Base-by-base conservation (phyloP, 2,797 vertebrate genomes). In the Echeneis naucrates region DNA sequence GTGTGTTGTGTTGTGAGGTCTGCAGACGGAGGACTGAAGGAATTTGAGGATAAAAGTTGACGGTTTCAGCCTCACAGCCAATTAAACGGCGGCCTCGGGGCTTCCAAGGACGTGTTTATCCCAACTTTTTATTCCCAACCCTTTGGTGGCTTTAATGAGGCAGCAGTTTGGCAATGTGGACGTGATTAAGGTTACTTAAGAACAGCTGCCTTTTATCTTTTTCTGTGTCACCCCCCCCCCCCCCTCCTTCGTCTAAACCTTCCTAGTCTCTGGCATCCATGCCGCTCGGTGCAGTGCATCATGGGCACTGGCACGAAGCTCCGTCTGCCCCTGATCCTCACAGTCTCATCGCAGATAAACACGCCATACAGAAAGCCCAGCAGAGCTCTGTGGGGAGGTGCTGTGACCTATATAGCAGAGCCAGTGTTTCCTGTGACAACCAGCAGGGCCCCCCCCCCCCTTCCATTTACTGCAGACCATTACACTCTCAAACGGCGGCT, bases 381-480 rank as follows among this genome's bases (percentile, higher is more conserved):
- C 68, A 81, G 65, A 83, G 79, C 72, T 37, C 56, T 8, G 53
- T 8, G 72, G 32, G 26, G 66, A 74, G n/a, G 80, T 1, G 52
- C 5, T 5, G 66, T 90, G 90, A 91, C 90, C 90, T 90, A 90
- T 50, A 89, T 90, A 83, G 51, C 2, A 0, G 12, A 40, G 68
- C 60, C 13, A 80, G 51, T 8, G 55, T 57, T 72, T 5, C 68
- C 45, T 0, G 35, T 21, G 5, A 40, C 33, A 0, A 0, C 85
- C 89, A 84, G 55, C 33, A 73, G 85, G 16, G 82, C 83, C 75
- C 62, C 1, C 21, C 33, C 32, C 3, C 17, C 83, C 75, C 62
- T 1, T 21, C 33, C 32, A 4, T n/a, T 40, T 1, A 1, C 79
- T 4, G 3, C 19, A 16, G 21, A 33, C 71, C 26, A 6, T 21